Conservation (phyloP, 2,113 vertebrate species). For the Melierax canorus region DNA sequence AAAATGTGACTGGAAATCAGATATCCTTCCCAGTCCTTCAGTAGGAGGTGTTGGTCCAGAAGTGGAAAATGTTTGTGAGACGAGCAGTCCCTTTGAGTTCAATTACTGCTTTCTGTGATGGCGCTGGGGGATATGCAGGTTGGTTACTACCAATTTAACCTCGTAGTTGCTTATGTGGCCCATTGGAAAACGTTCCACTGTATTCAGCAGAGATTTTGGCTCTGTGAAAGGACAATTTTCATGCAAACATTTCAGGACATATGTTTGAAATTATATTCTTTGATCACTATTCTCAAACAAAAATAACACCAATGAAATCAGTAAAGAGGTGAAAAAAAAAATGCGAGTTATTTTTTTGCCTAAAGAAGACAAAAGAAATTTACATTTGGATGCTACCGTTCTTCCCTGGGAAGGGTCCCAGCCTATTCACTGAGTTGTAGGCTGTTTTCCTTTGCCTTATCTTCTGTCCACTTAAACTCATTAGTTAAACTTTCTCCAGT, state of each 20-base stretch:
- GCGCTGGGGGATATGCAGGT: neutral
- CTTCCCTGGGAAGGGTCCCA: neutral
- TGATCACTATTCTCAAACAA: neutral
- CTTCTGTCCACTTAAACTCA: neutral
- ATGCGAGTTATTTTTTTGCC: accelerated
- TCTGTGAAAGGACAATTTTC: neutral
- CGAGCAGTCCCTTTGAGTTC: constrained; percentile 40
- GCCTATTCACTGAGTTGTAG: neutral
- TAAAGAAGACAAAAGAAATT: neutral
- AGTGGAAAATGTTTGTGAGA: constrained; percentile 52
- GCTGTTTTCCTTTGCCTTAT: neutral
- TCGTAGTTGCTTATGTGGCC: neutral
- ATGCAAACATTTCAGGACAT: neutral
- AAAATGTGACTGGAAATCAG: neutral
- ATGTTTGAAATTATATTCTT: neutral
- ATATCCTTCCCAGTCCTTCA: neutral
- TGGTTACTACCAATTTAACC: constrained; percentile 10
- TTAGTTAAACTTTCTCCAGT: neutral
- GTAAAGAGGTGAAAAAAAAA: neutral
- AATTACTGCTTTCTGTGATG: constrained; percentile 51
- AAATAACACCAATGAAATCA: neutral
- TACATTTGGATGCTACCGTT: neutral
- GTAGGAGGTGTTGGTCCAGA: neutral
- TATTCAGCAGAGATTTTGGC: neutral
- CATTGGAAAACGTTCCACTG: neutral